phyloP scores from a whole-genome alignment of 2,797 vertebrate species.

The Lagocephalus sceleratus region DNA sequence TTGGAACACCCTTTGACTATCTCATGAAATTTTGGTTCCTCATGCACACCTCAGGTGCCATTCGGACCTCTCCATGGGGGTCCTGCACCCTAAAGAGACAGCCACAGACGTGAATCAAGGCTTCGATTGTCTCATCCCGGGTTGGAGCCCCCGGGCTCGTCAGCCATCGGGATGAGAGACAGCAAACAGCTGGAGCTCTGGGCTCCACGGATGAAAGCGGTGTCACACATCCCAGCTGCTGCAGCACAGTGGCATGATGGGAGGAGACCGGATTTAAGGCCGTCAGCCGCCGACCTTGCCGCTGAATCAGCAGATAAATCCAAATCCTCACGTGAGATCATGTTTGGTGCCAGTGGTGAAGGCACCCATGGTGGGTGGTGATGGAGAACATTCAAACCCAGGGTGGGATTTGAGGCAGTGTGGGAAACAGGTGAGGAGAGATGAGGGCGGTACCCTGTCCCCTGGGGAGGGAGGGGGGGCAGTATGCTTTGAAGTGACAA shows the following conservation, averaged over 20 bases:
- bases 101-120: constrained; percentile 44
- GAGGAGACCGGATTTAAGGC: constrained; percentile 26
- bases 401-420: constrained; percentile 10
- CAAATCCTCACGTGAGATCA: constrained; percentile 3
- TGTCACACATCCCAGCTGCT: constrained; percentile 68
- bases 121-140: constrained; percentile 34
- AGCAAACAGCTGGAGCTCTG: constrained; percentile 75
- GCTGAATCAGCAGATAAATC: constrained; percentile 19
- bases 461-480: constrained; percentile 45
- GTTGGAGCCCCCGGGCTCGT: constrained; percentile 42
- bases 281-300: constrained; percentile 8
- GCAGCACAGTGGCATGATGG: constrained; percentile 48
- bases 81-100: constrained; percentile 15
- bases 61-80: background rate
- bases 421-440: constrained; percentile 36
- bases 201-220: constrained; percentile 56
- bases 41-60: constrained; percentile 42
- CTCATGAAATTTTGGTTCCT: background rate
- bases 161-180: constrained; percentile 75
- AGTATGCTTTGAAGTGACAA: constrained; percentile 80
- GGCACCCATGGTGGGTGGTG: background rate
- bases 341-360: background rate
- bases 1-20: background rate
- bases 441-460: constrained; percentile 22
- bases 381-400: constrained; percentile 13